Base-by-base conservation (phyloP, 2,113 vertebrate genomes). In the Phalacrocorax carbo region DNA sequence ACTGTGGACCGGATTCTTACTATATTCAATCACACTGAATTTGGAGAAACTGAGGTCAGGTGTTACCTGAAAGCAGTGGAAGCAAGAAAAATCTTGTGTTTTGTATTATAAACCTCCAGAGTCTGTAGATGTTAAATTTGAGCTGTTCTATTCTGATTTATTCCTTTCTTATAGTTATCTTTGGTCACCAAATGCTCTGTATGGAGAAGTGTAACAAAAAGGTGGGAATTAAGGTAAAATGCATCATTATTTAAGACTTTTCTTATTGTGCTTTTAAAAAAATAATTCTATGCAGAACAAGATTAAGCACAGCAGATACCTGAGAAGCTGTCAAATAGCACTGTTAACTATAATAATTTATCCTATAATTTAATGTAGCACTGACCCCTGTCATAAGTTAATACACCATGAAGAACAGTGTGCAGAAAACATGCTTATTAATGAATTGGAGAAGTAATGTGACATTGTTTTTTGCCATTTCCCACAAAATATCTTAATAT, bases 301-400 rank as follows among this genome's bases (percentile, higher is more conserved):
- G 79, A 88, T 94, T 93, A 96, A 96, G 78, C 97, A 84, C 40
- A 94, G 94, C 94, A 96, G 89, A 96, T 96, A 94, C 93, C 82
- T 95, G 96, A 97, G 97, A 96, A 98, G 86, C 98, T 99, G 98
- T 98, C 99, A 99, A 97, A 97, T 97, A 96, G 64, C 97, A 98
- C 96, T 97, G 96, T 97, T 98, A 98, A 98, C 97, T 96, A 91
- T 73, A 97, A 87, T 98, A 98, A 98, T 98, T 98, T 98, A 98
- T 98, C 98, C 98, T 98, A 98, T 98, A 98, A 99, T 99, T 99
- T 98, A 98, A 98, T 97, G 98, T 98, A 98, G 98, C 97, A 98
- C 94, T 98, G 98, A 98, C 98, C 98, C 94, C 88, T 98, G 98
- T 98, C 97, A 98, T 97, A 98, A 99, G 98, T 99, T 99, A 99